Base-by-base conservation (phyloP, 2,888 invertebrate genomes). In the Pecten maximus region DNA sequence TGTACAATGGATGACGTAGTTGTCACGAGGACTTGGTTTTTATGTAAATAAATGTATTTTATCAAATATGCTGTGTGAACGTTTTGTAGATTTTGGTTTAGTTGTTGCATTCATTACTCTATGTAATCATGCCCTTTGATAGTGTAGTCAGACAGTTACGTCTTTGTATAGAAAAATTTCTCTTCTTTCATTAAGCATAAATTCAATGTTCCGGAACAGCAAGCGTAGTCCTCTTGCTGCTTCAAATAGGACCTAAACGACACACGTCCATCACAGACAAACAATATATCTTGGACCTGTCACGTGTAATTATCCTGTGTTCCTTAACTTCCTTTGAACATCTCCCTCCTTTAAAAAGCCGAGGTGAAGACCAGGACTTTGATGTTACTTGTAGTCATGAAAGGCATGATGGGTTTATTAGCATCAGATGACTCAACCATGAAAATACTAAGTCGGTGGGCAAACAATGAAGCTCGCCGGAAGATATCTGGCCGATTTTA, bases 381-480 rank as follows among this genome's bases (percentile, higher is more conserved):
- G 74, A 74, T 74, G 74, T 74, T 74, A 28, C 12, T 12, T 74
- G 74, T 74, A 74, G 28, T 2, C 74, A 74, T 35, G 16, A 74
- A 74, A 74, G 28, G 74, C 35, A 74, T 74, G 74, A 74, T 74
- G 74, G 74, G 74, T 74, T 74, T 74, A 74, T 74, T 74, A 74
- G 74, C 74, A 74, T 74, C 74, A 35, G 74, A 35, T 74, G 74
- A 74, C 74, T 74, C 74, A 74, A 35, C 35, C 74, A 74, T 74
- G 74, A 74, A 74, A 74, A 74, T 28, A 6, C 35, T 74, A 35
- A 35, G 74, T 74, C 74, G 74, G 10, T 28, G 35, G 74, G 28
- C 74, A 74, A 28, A 74, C 74, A 74, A 74, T 74, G 28, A 74
- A 74, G 35, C 28, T 10, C 28, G 74, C 74, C 74, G 74, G 60